phyloP scores from a whole-genome alignment of 2,113 vertebrate species.

The Parus major region DNA sequence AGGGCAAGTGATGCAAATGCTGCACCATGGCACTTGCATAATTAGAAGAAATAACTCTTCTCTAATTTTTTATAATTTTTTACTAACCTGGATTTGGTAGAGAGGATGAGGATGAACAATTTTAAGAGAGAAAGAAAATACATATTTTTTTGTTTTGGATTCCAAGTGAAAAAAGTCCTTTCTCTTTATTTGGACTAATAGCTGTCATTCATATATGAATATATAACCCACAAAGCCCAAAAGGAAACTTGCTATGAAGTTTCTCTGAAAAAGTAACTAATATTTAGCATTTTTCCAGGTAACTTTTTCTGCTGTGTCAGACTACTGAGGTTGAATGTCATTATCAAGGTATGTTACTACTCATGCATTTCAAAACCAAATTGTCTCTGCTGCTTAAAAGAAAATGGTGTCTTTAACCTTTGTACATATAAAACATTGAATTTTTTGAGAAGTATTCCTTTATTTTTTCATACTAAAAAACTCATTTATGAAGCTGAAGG shows the following conservation, averaged over 20 bases:
- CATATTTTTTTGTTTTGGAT: background rate
- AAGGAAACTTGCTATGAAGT: background rate
- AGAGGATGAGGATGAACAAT: background rate
- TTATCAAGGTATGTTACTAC: background rate
- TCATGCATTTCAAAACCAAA: background rate
- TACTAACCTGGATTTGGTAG: background rate
- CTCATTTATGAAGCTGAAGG: background rate
- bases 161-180: background rate
- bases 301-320: background rate
- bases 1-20: background rate
- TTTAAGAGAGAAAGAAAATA: background rate
- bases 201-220: background rate
- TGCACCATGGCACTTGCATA: background rate
- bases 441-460: background rate
- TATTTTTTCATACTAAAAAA: background rate
- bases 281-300: background rate
- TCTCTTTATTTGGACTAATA: background rate
- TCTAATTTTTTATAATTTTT: background rate
- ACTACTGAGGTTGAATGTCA: background rate
- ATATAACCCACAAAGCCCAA: background rate
- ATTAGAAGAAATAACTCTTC: background rate
- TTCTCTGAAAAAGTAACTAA: background rate
- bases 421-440: background rate
- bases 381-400: background rate
- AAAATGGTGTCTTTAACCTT: background rate